Conservation (phyloP, 2,888 invertebrate species). For the Troides aeacus region DNA sequence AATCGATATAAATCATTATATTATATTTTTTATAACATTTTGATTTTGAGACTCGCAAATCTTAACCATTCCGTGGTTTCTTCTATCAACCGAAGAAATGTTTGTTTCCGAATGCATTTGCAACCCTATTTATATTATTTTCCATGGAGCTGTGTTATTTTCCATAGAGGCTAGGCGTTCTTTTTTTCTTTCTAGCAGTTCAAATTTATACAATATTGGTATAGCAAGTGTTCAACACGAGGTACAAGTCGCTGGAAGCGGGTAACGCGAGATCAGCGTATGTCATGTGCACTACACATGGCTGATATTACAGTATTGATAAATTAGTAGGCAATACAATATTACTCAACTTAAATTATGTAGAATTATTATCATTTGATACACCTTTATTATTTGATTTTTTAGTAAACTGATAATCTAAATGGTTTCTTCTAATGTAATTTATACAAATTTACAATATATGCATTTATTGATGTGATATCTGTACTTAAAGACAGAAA, state of each 20-base stretch:
- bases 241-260: neutral
- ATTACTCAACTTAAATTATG: neutral
- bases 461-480: too few species aligned
- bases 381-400: neutral
- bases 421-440: too few species aligned
- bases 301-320: too few species aligned
- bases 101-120: constrained; percentile 8
- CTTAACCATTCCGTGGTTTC: neutral
- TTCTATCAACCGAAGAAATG: neutral
- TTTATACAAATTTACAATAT: too few species aligned
- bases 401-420: too few species aligned
- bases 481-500: too few species aligned
- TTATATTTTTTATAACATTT: constrained; percentile 23
- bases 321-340: too few species aligned
- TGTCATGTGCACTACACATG: neutral
- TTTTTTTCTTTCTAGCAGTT: neutral
- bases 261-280: neutral
- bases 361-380: neutral
- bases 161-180: constrained; percentile 55
- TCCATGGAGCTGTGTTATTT: constrained; percentile 63
- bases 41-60: neutral
- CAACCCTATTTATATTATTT: constrained; percentile 51
- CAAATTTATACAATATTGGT: neutral
- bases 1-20: constrained; percentile 56
- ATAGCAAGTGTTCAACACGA: neutral